A percentile compares a stretch with the other conserved stretches of the same genome.
phyloP scores from a whole-genome alignment of 2,888 invertebrate species.

The Chymomyza caudatula region DNA sequence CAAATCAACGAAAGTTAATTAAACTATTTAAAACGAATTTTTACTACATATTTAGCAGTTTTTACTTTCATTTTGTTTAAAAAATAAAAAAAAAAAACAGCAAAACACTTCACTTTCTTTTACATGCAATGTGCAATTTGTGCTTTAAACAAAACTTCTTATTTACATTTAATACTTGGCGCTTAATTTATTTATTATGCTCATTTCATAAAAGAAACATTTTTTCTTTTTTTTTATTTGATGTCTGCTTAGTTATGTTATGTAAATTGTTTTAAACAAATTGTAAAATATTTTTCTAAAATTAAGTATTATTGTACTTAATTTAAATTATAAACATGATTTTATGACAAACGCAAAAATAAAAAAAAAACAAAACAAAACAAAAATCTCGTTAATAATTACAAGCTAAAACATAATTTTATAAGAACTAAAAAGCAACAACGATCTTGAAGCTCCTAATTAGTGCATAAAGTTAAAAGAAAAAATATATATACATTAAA shows the following conservation, averaged over 20 bases:
- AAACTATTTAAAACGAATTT: conserved; percentile 54
- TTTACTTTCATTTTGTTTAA: neutral
- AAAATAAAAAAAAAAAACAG: too few species aligned
- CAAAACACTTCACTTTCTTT: too few species aligned
- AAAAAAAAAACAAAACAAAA: conserved; percentile 14
- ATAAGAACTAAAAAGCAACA: conserved; percentile 67
- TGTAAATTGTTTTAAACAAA: conserved; percentile 66
- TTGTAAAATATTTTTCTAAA: conserved; percentile 61
- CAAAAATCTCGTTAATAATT: conserved; percentile 57
- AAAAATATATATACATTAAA: conserved; percentile 25
- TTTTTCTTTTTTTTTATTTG: conserved; percentile 37
- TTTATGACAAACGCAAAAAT: conserved; percentile 32
- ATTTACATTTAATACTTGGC: conserved; percentile 23
- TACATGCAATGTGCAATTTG: conserved; percentile 64
- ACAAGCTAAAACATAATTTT: conserved; percentile 50
- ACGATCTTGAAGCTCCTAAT: conserved; percentile 73
- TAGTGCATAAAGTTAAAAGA: conserved; percentile 58
- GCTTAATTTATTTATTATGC: conserved; percentile 46
- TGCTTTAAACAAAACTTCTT: conserved; percentile 56
- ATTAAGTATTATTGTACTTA: conserved; percentile 71
- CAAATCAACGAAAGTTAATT: neutral
- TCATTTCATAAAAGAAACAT: conserved; percentile 27
- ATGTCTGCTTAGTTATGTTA: conserved; percentile 49
- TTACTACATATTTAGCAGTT: conserved; percentile 10
- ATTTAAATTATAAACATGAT: conserved; percentile 51